These are phyloP conservation scores for Alsophila aescularia DNA, from an alignment of 2,888 invertebrate genomes.

Conservation along the genomic window DNA sequence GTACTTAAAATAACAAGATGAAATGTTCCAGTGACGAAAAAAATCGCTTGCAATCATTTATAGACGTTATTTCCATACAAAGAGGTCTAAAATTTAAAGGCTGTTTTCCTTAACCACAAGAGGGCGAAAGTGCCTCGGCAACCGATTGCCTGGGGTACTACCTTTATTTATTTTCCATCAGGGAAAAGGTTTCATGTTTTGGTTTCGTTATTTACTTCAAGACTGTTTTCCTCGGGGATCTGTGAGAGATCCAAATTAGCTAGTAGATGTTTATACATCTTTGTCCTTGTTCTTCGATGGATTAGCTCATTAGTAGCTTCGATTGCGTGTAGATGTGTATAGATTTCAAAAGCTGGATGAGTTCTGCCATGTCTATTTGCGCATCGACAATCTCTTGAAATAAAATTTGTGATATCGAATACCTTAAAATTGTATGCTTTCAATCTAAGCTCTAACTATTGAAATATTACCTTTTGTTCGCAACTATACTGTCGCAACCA, in stretches of 20 bases:
- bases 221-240: not conserved
- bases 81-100: constrained; percentile 21
- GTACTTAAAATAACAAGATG: not conserved
- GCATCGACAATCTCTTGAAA: too few relatives aligned
- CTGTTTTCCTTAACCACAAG: constrained; percentile 23
- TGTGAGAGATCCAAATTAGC: not conserved
- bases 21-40: constrained; percentile 11
- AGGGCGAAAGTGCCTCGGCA: constrained; percentile 14
- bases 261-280: too few relatives aligned
- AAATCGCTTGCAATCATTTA: constrained; percentile 27
- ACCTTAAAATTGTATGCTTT: too few relatives aligned
- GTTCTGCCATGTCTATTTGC: too few relatives aligned
- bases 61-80: constrained; percentile 22
- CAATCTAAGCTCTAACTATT: too few relatives aligned
- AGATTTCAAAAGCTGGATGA: too few relatives aligned
- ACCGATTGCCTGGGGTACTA: constrained; percentile 20
- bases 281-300: too few relatives aligned
- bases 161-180: constrained; percentile 30
- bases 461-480: too few relatives aligned
- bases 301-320: too few relatives aligned
- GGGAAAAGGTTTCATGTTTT: constrained; percentile 24
- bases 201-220: constrained; percentile 11
- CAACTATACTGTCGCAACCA: too few relatives aligned
- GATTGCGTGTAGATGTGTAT: too few relatives aligned
- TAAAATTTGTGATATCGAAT: too few relatives aligned